These are phyloP conservation scores for Musca vetustissima DNA, from an alignment of 1,140 invertebrate species.

Conservation along the genomic window DNA sequence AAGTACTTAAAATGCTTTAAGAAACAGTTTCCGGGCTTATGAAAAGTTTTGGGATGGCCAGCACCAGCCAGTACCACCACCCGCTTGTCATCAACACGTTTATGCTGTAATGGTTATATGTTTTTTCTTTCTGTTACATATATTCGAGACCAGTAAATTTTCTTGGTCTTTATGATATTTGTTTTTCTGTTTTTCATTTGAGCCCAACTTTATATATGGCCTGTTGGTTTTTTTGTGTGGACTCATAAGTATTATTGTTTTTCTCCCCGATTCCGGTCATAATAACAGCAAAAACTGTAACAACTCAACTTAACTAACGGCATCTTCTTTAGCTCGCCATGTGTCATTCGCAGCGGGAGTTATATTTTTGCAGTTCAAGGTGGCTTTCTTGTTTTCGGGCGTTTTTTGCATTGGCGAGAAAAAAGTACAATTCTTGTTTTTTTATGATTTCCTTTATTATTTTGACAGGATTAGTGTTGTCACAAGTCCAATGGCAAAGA, in stretches of 20 bases:
- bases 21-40: conserved; percentile 1
- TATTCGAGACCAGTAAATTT: conserved; percentile 16
- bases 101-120: background rate
- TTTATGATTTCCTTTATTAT: conserved; percentile 18
- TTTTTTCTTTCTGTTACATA: conserved; percentile 7
- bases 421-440: conserved; percentile 22
- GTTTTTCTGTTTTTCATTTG: background rate
- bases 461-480: conserved; percentile 23
- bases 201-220: background rate
- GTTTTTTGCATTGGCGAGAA: background rate
- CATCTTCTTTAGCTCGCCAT: conserved; percentile 2
- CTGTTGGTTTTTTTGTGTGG: background rate
- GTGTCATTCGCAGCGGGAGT: conserved; percentile 18
- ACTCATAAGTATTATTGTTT: conserved; percentile 2
- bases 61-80: background rate
- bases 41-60: background rate
- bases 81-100: background rate
- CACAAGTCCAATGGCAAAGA: background rate
- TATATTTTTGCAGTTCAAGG: background rate
- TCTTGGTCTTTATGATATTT: background rate
- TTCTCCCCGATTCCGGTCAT: background rate
- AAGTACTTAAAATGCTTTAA: conserved; percentile 18
- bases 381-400: too few relatives aligned
- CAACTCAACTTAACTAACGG: conserved; percentile 3
- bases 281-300: background rate